Conservation (phyloP, 2,113 vertebrate genomes). For the Octodon degus region DNA sequence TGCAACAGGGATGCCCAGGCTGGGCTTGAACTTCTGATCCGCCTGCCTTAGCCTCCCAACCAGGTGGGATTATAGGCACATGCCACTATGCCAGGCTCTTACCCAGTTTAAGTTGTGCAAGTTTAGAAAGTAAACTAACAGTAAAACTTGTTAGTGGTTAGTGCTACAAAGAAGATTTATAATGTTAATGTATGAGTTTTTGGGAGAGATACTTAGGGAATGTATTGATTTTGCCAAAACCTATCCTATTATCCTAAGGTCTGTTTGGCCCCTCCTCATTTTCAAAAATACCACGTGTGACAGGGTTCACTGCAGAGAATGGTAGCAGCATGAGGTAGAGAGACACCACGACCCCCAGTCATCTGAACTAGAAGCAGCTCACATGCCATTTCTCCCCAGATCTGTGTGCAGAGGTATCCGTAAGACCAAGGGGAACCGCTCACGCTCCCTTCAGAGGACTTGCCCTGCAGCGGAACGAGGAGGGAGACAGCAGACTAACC, state of each 20-base stretch:
- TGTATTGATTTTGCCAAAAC: neutral
- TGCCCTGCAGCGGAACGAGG: neutral
- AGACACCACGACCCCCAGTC: neutral
- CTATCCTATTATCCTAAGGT: neutral
- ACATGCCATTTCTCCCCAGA: neutral
- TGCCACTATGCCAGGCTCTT: neutral
- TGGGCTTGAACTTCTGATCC: neutral
- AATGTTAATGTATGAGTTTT: constrained; percentile 12
- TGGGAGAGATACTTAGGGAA: neutral
- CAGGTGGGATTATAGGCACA: neutral
- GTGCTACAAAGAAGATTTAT: neutral
- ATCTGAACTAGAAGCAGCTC: neutral
- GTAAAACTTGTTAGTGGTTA: neutral
- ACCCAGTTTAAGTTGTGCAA: neutral
- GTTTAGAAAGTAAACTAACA: neutral
- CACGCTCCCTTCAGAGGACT: neutral
- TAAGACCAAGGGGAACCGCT: neutral
- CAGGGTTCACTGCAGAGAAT: neutral
- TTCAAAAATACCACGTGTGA: constrained; percentile 4
- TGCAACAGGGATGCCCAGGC: neutral
- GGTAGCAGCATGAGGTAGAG: neutral
- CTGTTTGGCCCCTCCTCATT: constrained; percentile 13
- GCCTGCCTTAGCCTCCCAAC: neutral
- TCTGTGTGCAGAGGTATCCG: neutral
- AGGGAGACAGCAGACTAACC: neutral